Evolutionary conservation across 64 coral and sea anemone species (phyloP), one percentile per base, ranked within the genome.

Genomic region (Actinia equina): DNA sequence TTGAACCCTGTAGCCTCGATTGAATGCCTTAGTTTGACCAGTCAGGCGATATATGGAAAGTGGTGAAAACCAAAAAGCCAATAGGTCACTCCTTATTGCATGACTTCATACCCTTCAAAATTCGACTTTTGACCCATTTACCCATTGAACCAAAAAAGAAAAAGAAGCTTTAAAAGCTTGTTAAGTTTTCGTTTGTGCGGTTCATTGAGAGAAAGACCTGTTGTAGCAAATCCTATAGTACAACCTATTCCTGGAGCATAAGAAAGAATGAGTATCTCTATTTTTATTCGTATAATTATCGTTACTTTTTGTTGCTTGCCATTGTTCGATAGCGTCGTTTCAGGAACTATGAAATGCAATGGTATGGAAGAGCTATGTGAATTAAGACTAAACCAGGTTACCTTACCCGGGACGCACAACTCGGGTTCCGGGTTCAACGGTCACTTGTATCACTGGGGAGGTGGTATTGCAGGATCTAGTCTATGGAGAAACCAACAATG

Each of bases 361-460:
- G 93, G 93, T 5, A 70, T 95, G 79, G 25, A 52, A 41, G 86
- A 77, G 20, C 93, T 95, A 16, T 95, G 93, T 43, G 79, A 86
- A n/a, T 46, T 95, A 25, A 27, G 58, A 10, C 51, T 95, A 4
- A 30, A 95, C 41, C 64, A 95, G 54, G 86, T 92, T 1, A 95
- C 93, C 12, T 92, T 89, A 54, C 86, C 93, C 17, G 93, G 89
- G 3, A 92, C 41, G 53, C 93, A 95, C 63, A 95, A 95, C 45
- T 87, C 89, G 22, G 90, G 89, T 59, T 88, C 93, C 4, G 93
- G 93, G 8, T 91, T 88, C 88, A 85, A 89, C 80, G 93, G 93
- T 17, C 44, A 18, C 14, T 65, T 92, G 53, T 80, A 89, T 43
- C 82, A 86, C 42, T 92, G 93, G 89, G 77, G 59, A 20, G 93